Evolutionary conservation across 2,797 vertebrate genomes (phyloP), one percentile per base, ranked within the genome.

Genomic region (Brotogeris chrysoptera): DNA sequence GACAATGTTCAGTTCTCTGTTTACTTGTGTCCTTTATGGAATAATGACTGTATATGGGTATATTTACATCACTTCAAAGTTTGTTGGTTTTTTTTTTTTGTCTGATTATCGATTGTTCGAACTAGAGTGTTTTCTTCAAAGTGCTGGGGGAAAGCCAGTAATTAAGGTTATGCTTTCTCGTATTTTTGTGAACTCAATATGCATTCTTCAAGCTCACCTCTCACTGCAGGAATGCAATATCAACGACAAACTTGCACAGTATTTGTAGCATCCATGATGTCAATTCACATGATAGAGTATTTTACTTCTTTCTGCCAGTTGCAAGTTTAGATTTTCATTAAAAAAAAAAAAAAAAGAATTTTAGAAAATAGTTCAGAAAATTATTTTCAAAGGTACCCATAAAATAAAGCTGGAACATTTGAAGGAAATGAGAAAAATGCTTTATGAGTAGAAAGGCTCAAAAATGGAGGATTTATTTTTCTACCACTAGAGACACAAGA

Each of bases 401-500:
- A 80, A 90, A 47, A 80, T 68, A 84, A 84, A 94, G 16, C 32
- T 63, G 36, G 13, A 83, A 19, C 13, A 46, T 76, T 95, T 90
- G 32, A 88, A 88, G 72, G 34, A 95, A 91, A 93, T 52, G 9
- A 79, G 55, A 80, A 86, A 53, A 86, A 47, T 50, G 1, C 52
- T 92, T 92, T 81, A 77, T 55, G 59, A 61, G 60, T 46, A 69
- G 68, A 73, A 90, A 77, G 38, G 21, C 59, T 88, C 30, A 91
- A 47, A 95, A 92, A 32, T 19, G 68, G n/a, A 80, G 28, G 18
- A 69, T 69, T 88, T 66, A 19, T 93, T 80, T 91, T 93, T 87
- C 52, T 80, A 2, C 32, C 21, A 16, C n/a, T 46, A 78, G 47
- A 87, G 65, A 88, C 28, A 34, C 14, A 65, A 73, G 38, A 82